Base-by-base conservation (phyloP, 2,888 invertebrate species). In the Drosophila stalkeri region DNA sequence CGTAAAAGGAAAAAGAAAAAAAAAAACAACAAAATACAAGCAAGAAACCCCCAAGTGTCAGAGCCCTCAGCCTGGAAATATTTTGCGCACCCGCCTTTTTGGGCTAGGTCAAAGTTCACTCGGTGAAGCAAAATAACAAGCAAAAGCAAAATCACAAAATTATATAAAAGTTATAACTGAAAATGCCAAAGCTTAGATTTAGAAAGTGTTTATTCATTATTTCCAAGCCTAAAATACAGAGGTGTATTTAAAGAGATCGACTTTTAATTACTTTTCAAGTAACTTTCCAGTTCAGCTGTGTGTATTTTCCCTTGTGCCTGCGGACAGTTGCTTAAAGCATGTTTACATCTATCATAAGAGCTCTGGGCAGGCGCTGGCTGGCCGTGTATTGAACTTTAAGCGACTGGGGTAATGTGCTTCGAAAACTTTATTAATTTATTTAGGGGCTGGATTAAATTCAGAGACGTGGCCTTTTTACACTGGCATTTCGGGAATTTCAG, bases 91-190 rank as follows among this genome's bases (percentile, higher is more conserved):
- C 33, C 59, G 37, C 14, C 27, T 16, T 20, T 37, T 37, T 56
- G 49, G 61, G 59, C 65, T 60, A 79, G 86, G 76, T 79, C 71
- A 81, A 78, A 82, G 54, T 57, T 64, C 46, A 49, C 39, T 43
- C n/a, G 31, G 2, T 7, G 23, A 20, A 23, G 16, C 47, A 23
- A 64, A 43, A 49, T 51, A 27, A 47, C 9, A 47, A 9, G 8
- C 60, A 55, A 62, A 46, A 23, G 41, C 20, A 37, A 63, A 64
- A 73, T 47, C 55, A 33, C 23, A 44, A 60, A 69, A 72, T 56
- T n/a, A 63, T 43, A 23, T 20, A 47, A 59, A 68, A 59, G 31
- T 66, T 49, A 49, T 37, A 33, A 43, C 27, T 20, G 20, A n/a
- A 61, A 64, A 49, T 31, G 39, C 37, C 56, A 44, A n/a, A 54